Evolutionary conservation across 2,888 invertebrate species (phyloP).

Genomic region (Micoletzkya japonica): DNA sequence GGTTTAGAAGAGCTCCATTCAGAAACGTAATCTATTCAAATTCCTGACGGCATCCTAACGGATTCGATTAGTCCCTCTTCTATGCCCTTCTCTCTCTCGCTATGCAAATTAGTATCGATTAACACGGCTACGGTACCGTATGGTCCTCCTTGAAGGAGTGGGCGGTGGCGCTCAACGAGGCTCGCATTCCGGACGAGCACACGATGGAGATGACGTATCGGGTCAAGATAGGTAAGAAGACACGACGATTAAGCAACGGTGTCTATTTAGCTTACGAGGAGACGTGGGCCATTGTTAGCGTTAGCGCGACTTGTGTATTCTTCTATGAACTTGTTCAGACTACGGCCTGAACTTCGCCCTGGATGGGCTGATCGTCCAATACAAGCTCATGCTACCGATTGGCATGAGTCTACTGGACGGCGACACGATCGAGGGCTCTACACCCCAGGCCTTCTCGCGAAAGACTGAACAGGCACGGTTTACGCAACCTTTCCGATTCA

Average conservation of each 20-base stretch:
- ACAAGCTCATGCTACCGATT: background rate
- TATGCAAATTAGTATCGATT: too few relatives aligned
- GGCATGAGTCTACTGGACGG: background rate
- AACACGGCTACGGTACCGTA: too few relatives aligned
- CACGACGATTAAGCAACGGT: too few relatives aligned
- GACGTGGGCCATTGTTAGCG: too few relatives aligned
- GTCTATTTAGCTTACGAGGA: background rate
- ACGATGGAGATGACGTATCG: slow-evolving; percentile 23
- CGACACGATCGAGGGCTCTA: background rate
- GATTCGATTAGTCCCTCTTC: too few relatives aligned
- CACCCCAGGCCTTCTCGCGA: slow-evolving; percentile 12
- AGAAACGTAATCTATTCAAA: too few relatives aligned
- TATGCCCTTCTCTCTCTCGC: too few relatives aligned
- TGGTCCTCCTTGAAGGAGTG: background rate
- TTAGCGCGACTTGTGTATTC: too few relatives aligned
- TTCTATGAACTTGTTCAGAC: slow-evolving; percentile 2
- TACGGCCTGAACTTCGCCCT: background rate
- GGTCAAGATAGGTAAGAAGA: background rate
- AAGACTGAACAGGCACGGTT: slow-evolving; percentile 1
- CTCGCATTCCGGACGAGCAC: slow-evolving; percentile 22
- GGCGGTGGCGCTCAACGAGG: slow-evolving; percentile 16
- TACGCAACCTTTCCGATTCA: too few relatives aligned
- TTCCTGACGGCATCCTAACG: too few relatives aligned
- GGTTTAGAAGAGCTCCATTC: too few relatives aligned
- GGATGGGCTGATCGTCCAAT: slow-evolving; percentile 11